These are phyloP conservation scores for Chauna torquata DNA, from an alignment of 2,113 vertebrate genomes.

Conservation along the genomic window DNA sequence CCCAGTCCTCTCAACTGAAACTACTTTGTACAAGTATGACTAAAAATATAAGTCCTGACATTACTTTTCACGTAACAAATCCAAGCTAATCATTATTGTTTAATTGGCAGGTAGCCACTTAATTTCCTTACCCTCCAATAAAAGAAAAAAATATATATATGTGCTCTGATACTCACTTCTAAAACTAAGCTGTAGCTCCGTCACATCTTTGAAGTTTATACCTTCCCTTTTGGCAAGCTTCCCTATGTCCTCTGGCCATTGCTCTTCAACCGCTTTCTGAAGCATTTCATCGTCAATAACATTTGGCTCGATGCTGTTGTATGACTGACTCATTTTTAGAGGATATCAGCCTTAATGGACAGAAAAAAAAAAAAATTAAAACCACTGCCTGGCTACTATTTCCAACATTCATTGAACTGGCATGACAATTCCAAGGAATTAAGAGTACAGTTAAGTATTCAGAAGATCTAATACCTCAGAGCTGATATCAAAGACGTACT, in stretches of 20 bases:
- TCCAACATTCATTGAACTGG: neutral
- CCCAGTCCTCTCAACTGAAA: neutral
- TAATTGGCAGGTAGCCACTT: neutral
- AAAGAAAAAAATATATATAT: neutral
- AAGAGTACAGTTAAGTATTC: neutral
- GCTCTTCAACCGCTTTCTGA: constrained; percentile 76
- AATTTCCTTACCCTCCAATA: neutral
- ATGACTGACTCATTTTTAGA: constrained; percentile 70
- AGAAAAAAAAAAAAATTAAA: neutral
- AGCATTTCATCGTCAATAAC: constrained; percentile 84
- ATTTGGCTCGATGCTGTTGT: constrained; percentile 64
- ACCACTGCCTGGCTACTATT: neutral
- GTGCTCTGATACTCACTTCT: constrained; percentile 77
- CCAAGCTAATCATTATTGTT: neutral
- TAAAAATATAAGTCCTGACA: neutral
- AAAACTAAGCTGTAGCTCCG: constrained; percentile 81
- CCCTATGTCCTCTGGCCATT: constrained; percentile 68
- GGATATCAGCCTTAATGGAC: neutral
- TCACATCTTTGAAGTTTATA: constrained; percentile 75
- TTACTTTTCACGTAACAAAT: neutral
- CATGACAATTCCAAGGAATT: neutral
- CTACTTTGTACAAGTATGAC: neutral
- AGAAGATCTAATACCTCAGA: neutral
- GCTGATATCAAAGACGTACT: neutral
- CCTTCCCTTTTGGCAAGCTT: constrained; percentile 71